Evolutionary conservation across 2,113 vertebrate genomes (phyloP), one percentile per base, ranked within the genome.

Genomic region (Prietella phreatophila): DNA sequence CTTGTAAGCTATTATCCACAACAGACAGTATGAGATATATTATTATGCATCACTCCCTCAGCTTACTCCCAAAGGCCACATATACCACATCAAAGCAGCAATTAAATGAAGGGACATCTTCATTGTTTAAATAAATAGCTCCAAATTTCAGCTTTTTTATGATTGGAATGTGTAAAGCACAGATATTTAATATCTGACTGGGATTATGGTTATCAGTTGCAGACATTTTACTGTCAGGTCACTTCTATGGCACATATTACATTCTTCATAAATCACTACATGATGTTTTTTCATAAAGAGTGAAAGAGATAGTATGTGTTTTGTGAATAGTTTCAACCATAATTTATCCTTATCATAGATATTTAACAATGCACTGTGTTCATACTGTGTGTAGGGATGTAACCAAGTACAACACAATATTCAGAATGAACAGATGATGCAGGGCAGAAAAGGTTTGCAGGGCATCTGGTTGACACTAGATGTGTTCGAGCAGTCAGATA

Each of bases 1-100:
- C 91, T 82, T 91, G 92, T 92, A 93, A 92, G 92, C 89, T 88
- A 93, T 94, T 93, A 93, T 93, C 89, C 50, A 82, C 79, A 90
- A 88, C 83, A 85, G 88, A 90, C 89, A 91, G 91, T 89, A 90
- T 30, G 47, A 92, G 88, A 65, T 88, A 78, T 80, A 87, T 88
- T 88, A 89, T 88, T 79, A 85, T 63, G 20, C 89, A 90, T 80
- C 67, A 87, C 85, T 85, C 87, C 85, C 78, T 65, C 76, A 88
- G 47, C 87, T 19, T 85, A 89, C 85, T 90, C 85, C 86, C 85
- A 85, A 67, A 87, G 50, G 86, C 47, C 60, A 69, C 67, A 85
- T 87, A 90, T 81, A 73, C 5, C 9, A 27, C 42, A 15, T 71
- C 73, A 88, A 81, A 76, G 53, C 50, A 85, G 67, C n/a, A 60